phyloP scores from a whole-genome alignment of 2,113 vertebrate species.

The Tricholaema leucomelas region DNA sequence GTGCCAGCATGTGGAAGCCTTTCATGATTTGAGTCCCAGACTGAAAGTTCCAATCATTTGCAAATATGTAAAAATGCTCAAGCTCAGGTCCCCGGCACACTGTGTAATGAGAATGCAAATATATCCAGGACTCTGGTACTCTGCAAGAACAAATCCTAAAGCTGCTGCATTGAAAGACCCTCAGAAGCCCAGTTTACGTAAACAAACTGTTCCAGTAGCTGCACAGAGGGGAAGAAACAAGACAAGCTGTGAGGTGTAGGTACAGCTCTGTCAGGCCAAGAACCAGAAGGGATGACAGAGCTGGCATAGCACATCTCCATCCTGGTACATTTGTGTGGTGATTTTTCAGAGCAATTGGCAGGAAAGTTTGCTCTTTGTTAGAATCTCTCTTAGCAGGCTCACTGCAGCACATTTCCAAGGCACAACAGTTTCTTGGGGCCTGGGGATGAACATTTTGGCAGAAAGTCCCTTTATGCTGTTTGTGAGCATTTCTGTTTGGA shows the following conservation, averaged over 20 bases:
- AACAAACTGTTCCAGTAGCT: background rate
- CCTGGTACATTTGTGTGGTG: rapidly evolving
- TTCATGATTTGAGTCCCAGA: background rate
- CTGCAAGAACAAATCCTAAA: background rate
- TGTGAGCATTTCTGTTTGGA: background rate
- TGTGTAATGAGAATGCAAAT: background rate
- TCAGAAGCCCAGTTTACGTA: background rate
- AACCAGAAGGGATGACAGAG: background rate
- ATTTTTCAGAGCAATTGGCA: background rate
- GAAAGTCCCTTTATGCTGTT: background rate
- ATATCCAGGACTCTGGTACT: background rate
- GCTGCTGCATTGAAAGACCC: background rate
- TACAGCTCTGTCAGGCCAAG: background rate
- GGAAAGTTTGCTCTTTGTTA: background rate
- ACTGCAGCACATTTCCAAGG: background rate
- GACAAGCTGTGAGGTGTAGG: background rate
- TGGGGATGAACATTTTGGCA: background rate
- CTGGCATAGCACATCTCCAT: background rate
- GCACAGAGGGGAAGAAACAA: background rate
- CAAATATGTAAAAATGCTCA: background rate
- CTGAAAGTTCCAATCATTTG: background rate
- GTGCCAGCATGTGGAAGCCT: background rate
- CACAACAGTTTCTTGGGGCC: background rate
- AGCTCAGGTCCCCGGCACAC: background rate
- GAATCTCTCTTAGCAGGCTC: background rate